phyloP scores from a whole-genome alignment of 2,113 vertebrate genomes.

The Pelecanus crispus region DNA sequence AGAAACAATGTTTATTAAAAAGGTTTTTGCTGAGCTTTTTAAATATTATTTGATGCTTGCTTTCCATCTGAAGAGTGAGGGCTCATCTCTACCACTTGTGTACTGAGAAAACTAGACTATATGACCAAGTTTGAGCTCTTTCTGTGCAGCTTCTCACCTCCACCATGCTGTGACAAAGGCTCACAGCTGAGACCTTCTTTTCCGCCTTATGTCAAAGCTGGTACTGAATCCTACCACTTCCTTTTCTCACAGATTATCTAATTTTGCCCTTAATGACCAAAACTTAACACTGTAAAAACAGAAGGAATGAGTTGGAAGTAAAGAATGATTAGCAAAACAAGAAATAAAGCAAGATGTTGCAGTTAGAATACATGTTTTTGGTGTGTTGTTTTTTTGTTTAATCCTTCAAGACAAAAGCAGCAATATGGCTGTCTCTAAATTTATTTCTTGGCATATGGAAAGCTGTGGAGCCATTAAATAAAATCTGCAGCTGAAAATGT shows the following conservation, averaged over 20 bases:
- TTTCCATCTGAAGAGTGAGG: background rate
- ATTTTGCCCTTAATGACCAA: background rate
- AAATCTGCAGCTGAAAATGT: background rate
- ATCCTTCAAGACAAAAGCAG: background rate
- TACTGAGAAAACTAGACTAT: background rate
- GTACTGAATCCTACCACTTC: background rate
- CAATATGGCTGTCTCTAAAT: background rate
- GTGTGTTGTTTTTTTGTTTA: background rate
- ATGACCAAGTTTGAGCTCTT: background rate
- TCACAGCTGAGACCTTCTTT: background rate
- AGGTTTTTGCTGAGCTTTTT: no score
- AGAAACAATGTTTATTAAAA: background rate
- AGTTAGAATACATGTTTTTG: fast-evolving
- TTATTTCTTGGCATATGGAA: background rate
- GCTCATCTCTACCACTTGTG: fast-evolving
- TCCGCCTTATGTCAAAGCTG: background rate
- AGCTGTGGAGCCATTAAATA: background rate
- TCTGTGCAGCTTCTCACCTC: background rate
- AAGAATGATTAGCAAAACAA: background rate
- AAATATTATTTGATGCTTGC: background rate
- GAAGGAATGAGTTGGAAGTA: background rate
- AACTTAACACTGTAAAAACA: background rate
- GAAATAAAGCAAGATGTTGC: background rate
- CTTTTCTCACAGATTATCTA: background rate
- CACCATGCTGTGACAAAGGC: background rate